Conservation (phyloP, 2,888 invertebrate genomes). For the Machimus atricapillus region DNA sequence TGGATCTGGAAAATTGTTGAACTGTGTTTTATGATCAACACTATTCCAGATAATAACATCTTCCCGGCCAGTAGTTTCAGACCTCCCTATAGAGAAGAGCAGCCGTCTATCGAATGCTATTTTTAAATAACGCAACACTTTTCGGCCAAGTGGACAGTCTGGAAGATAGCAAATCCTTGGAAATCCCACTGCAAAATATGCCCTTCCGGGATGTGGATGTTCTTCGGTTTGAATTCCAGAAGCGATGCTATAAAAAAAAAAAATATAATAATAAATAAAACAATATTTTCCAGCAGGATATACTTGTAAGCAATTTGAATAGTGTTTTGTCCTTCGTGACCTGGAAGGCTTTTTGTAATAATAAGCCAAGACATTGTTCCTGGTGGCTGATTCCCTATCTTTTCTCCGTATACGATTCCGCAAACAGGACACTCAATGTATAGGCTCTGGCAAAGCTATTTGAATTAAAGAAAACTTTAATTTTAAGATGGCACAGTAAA, state of each 20-base stretch:
- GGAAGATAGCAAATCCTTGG: conserved; percentile 84
- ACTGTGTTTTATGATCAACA: conserved; percentile 85
- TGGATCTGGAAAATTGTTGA: conserved; percentile 79
- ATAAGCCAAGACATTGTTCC: conserved; percentile 85
- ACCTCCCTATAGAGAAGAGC: conserved; percentile 86
- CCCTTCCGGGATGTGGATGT: conserved; percentile 82
- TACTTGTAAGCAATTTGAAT: conserved; percentile 85
- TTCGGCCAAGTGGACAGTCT: conserved; percentile 80
- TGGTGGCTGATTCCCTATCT: conserved; percentile 79
- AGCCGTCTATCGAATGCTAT: conserved; percentile 83
- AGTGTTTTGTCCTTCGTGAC: conserved; percentile 70
- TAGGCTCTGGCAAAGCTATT: conserved; percentile 64
- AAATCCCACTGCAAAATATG: conserved; percentile 89
- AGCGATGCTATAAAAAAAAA: conserved; percentile 70
- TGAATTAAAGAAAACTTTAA: conserved; percentile 12
- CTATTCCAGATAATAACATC: conserved; percentile 93
- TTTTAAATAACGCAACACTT: conserved; percentile 77
- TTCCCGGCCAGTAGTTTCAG: conserved; percentile 87
- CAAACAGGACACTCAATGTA: conserved; percentile 88
- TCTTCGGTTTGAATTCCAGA: conserved; percentile 82
- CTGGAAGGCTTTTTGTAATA: conserved; percentile 73
- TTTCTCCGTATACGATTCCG: conserved; percentile 83
- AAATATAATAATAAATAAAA: neutral
- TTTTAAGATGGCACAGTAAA: conserved; percentile 12
- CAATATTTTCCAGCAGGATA: conserved; percentile 53